These are phyloP conservation scores for Pangasius krempfi DNA, from an alignment of 2,797 vertebrate species.

Conservation along the genomic window DNA sequence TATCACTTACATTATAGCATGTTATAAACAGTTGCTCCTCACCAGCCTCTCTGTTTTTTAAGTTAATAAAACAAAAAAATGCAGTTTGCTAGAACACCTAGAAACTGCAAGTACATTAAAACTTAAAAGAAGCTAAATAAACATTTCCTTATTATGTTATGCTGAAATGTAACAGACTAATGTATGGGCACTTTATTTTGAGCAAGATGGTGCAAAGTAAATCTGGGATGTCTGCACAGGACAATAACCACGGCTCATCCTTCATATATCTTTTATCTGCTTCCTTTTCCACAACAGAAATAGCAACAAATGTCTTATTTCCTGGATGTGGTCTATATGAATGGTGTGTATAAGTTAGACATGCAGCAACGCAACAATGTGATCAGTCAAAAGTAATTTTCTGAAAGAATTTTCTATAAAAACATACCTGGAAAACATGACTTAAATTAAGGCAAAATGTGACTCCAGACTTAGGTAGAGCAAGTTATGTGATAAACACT, in stretches of 20 bases:
- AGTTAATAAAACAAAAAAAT: no score
- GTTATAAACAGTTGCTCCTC: no score
- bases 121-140: no score
- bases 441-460: not conserved
- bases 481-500: conserved; percentile 2
- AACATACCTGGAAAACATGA: not conserved
- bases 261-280: not conserved
- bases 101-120: no score
- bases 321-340: not conserved
- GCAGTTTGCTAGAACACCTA: no score
- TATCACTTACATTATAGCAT: no score
- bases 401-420: not conserved
- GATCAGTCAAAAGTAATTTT: not conserved
- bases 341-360: not conserved
- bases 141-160: not conserved
- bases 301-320: not conserved
- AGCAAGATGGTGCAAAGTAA: not conserved
- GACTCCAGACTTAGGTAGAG: not conserved
- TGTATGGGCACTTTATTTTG: not conserved
- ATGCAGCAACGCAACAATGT: not conserved
- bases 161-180: not conserved
- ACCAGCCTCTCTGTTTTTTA: no score
- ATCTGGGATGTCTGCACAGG: not conserved
- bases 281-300: not conserved
- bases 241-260: not conserved